phyloP scores from a whole-genome alignment of 2,113 vertebrate species.

The Microtus richardsoni region DNA sequence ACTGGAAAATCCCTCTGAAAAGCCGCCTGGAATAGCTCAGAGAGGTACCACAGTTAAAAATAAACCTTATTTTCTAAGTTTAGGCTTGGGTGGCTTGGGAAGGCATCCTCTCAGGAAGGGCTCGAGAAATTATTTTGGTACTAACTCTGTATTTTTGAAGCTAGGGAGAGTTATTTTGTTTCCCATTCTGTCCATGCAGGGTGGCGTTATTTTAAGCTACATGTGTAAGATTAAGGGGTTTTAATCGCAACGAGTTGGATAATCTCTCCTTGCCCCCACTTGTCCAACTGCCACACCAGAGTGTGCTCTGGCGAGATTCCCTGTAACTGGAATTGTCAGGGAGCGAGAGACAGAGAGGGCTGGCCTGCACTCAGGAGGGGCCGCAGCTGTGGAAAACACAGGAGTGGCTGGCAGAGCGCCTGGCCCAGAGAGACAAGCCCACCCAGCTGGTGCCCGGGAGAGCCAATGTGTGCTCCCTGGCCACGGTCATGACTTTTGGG shows the following conservation, averaged over 20 bases:
- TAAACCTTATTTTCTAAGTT: conserved; percentile 64
- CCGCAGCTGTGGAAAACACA: not conserved
- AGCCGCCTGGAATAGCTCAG: conserved; percentile 60
- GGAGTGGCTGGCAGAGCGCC: not conserved
- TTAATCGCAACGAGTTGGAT: conserved; percentile 40
- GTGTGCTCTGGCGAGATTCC: conserved; percentile 16
- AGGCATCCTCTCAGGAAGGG: conserved; percentile 41
- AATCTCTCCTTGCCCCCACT: not conserved
- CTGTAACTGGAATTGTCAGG: conserved; percentile 1
- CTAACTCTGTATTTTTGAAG: conserved; percentile 56
- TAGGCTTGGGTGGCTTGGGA: conserved; percentile 31
- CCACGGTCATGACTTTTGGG: not conserved
- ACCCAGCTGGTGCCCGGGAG: not conserved
- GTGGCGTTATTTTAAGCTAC: conserved; percentile 30
- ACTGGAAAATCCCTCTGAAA: conserved; percentile 62
- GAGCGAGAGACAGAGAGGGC: conserved; percentile 3
- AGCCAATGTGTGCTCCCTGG: not conserved
- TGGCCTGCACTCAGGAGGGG: not conserved
- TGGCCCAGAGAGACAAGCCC: not conserved
- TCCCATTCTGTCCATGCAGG: conserved; percentile 44
- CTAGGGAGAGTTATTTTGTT: conserved; percentile 30
- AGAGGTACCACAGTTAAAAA: conserved; percentile 64
- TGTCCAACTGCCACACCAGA: conserved; percentile 30
- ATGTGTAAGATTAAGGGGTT: conserved; percentile 33
- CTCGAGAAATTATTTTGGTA: conserved; percentile 60